Conservation (phyloP, 2,113 vertebrate genomes). For the Ranitomeya variabilis region DNA sequence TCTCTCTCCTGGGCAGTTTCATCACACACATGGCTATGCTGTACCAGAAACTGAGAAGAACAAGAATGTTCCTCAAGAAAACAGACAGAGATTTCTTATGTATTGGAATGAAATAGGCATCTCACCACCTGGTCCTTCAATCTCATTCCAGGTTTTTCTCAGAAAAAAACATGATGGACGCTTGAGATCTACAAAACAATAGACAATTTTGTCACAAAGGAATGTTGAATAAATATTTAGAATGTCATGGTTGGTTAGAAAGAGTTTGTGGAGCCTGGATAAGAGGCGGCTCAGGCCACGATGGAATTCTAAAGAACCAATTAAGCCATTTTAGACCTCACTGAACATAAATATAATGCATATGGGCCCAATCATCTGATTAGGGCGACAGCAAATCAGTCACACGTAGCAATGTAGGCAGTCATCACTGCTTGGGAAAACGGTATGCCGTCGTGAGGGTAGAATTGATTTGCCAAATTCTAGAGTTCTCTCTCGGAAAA, state of each 20-base stretch:
- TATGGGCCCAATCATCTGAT: not conserved
- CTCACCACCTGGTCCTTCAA: no score
- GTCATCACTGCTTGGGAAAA: no score
- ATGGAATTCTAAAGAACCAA: not conserved
- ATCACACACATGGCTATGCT: constrained; percentile 23
- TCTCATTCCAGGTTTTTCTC: not conserved
- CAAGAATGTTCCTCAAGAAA: not conserved
- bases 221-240: not conserved
- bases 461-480: not conserved
- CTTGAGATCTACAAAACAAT: not conserved
- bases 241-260: not conserved
- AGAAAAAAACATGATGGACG: not conserved
- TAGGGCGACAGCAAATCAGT: not conserved
- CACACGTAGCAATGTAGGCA: not conserved
- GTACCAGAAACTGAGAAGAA: not conserved
- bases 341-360: not conserved
- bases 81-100: no score
- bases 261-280: not conserved
- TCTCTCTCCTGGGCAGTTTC: constrained; percentile 17
- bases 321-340: not conserved
- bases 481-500: not conserved
- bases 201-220: not conserved
- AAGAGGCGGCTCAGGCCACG: not conserved
- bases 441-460: no score
- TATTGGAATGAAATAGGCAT: no score